phyloP scores from a whole-genome alignment of 2,113 vertebrate species.

The Paramisgurnus dabryanus region DNA sequence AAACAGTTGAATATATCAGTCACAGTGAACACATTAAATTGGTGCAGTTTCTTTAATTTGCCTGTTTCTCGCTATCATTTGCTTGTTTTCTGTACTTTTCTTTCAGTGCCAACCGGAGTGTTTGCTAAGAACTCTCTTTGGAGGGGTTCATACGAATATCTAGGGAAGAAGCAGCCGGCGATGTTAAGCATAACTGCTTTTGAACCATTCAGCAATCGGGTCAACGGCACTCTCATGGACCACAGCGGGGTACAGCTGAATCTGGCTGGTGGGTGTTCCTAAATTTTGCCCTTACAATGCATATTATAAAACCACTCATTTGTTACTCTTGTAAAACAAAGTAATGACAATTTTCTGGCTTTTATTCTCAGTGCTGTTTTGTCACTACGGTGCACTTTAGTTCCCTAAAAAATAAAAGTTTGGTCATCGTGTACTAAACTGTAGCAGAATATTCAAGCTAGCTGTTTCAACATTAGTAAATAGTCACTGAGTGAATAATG shows the following conservation, averaged over 20 bases:
- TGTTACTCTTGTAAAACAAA: neutral
- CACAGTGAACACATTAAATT: neutral
- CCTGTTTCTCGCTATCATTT: neutral
- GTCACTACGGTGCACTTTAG: neutral
- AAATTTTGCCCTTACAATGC: slow-evolving; percentile 23
- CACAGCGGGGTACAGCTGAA: slow-evolving; percentile 93
- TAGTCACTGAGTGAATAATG: too few relatives aligned
- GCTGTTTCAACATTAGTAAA: too few relatives aligned
- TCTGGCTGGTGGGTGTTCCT: slow-evolving; percentile 79
- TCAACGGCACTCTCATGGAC: slow-evolving; percentile 93
- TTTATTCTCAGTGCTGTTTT: slow-evolving; percentile 1
- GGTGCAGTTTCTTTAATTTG: neutral
- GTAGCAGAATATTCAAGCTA: neutral
- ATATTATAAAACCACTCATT: slow-evolving; percentile 11
- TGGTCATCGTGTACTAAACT: neutral
- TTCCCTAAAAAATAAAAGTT: neutral
- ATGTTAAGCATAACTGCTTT: slow-evolving; percentile 94
- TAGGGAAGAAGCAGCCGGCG: slow-evolving; percentile 95
- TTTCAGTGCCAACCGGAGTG: slow-evolving; percentile 88
- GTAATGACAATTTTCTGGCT: neutral
- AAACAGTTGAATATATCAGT: neutral
- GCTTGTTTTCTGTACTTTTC: neutral
- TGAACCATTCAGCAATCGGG: slow-evolving; percentile 82
- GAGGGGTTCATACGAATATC: slow-evolving; percentile 97
- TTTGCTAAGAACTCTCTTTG: slow-evolving; percentile 95